Base-by-base conservation (phyloP, 1,140 invertebrate genomes). In the Drosophila nasuta region DNA sequence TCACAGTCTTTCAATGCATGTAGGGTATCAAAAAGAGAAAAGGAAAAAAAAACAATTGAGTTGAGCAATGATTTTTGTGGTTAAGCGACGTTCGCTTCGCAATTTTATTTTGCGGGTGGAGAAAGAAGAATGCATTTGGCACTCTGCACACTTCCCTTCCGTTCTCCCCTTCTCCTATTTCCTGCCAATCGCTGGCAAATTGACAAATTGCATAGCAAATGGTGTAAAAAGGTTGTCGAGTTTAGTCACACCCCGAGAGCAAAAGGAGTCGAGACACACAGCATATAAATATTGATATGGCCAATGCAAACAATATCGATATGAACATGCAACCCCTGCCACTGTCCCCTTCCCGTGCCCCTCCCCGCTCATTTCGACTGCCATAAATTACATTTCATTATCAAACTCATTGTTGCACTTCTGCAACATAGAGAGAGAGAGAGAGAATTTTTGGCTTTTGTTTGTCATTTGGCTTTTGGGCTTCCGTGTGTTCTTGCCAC, bases 341-440 rank as follows among this genome's bases (percentile, higher is more conserved):
- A 28, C 13, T 10, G 30, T 5, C 48, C 49, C 8, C 35, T 10
- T 3, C n/a, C 5, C 25, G 10, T 17, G 10, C 3, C 17, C 7
- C 30, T 2, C 6, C 13, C 33, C 8, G 10, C 11, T 38, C 67
- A 52, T 62, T 30, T 57, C 35, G 13, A 63, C 59, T 68, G 56
- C 51, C 78, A 81, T 85, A 85, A 85, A 85, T 85, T 75, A 85
- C 64, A 86, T 63, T 81, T 74, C 82, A 85, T 81, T 83, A 72
- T 65, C 60, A 45, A 38, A 5, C 48, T 54, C 67, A 76, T 62
- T 60, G 68, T 25, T 66, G 69, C 54, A 62, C 30, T 63, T 51
- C n/a, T n/a, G 7, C 2, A 10, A 41, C 8, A 41, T 2, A 41
- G 11, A 41, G 38, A 41, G 38, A 25, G 20, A 25, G 20, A 25